Evolutionary conservation across 2,113 vertebrate genomes (phyloP).

Genomic region (Bos javanicus): DNA sequence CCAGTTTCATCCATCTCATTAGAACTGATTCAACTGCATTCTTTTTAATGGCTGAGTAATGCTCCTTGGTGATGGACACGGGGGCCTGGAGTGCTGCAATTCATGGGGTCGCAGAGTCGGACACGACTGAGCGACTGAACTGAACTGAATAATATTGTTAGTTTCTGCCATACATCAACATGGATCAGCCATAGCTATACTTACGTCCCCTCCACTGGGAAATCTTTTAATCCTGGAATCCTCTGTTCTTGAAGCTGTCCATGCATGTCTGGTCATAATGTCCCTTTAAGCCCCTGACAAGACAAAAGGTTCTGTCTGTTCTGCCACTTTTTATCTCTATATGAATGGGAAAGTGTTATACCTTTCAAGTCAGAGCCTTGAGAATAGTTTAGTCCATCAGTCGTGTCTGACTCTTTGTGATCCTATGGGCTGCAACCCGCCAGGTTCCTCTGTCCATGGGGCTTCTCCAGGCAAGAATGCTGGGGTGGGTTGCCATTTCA

Average conservation of each 20-base stretch:
- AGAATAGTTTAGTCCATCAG: not conserved
- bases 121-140: rapidly evolving
- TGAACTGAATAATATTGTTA: too few relatives aligned
- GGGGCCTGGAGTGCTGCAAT: too few relatives aligned
- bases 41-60: too few relatives aligned
- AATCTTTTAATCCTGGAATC: not conserved
- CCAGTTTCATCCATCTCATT: too few relatives aligned
- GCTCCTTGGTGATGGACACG: too few relatives aligned
- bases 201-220: rapidly evolving
- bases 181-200: not conserved
- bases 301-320: not conserved
- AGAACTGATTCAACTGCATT: too few relatives aligned
- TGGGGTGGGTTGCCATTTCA: not conserved
- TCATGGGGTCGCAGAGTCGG: too few relatives aligned
- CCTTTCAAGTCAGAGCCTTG: not conserved
- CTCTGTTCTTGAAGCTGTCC: not conserved
- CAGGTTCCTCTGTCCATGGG: not conserved
- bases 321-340: not conserved
- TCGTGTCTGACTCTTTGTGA: rapidly evolving
- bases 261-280: not conserved
- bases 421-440: rapidly evolving
- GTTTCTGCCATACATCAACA: not conserved
- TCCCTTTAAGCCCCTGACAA: not conserved
- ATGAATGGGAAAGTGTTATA: rapidly evolving
- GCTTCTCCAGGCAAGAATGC: not conserved